These are phyloP conservation scores for Orius insidiosus DNA, from an alignment of 1,140 invertebrate species.

Conservation along the genomic window DNA sequence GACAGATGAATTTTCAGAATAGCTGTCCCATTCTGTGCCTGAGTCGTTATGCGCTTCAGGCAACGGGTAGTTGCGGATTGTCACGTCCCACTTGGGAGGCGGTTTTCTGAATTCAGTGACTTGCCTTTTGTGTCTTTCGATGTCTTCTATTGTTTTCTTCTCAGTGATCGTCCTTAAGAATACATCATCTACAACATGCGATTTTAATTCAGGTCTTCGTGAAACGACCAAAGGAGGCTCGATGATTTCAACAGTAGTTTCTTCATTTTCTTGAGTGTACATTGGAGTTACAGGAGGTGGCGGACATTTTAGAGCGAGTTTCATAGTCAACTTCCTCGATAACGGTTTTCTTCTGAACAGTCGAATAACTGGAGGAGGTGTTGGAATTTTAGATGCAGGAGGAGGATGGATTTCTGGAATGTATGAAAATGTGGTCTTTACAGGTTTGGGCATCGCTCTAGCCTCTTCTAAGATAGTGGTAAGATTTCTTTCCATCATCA, in stretches of 20 bases:
- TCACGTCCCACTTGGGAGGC: constrained; percentile 62
- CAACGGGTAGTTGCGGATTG: constrained; percentile 62
- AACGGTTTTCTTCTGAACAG: constrained; percentile 30
- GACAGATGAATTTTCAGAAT: constrained; percentile 63
- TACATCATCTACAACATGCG: constrained; percentile 72
- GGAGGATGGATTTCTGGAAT: constrained; percentile 46
- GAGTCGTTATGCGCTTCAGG: constrained; percentile 38
- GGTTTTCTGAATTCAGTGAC: constrained; percentile 50
- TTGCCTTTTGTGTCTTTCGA: constrained; percentile 65
- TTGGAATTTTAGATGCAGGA: constrained; percentile 31
- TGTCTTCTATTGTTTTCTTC: constrained; percentile 75
- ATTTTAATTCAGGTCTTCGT: constrained; percentile 56
- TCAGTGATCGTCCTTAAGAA: constrained; percentile 77
- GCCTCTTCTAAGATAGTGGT: constrained; percentile 60
- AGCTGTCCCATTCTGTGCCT: constrained; percentile 53
- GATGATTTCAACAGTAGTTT: constrained; percentile 19
- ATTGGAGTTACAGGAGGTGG: constrained; percentile 31
- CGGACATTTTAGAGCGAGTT: constrained; percentile 35
- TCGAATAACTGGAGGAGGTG: constrained; percentile 46
- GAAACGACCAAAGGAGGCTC: constrained; percentile 23
- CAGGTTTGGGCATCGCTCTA: constrained; percentile 33
- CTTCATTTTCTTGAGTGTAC: constrained; percentile 21
- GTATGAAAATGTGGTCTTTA: constrained; percentile 46
- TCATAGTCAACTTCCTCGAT: constrained; percentile 24
- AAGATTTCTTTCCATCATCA: constrained; percentile 38